Conservation (phyloP, 2,888 invertebrate genomes). For the Muschampia plurimacula region DNA sequence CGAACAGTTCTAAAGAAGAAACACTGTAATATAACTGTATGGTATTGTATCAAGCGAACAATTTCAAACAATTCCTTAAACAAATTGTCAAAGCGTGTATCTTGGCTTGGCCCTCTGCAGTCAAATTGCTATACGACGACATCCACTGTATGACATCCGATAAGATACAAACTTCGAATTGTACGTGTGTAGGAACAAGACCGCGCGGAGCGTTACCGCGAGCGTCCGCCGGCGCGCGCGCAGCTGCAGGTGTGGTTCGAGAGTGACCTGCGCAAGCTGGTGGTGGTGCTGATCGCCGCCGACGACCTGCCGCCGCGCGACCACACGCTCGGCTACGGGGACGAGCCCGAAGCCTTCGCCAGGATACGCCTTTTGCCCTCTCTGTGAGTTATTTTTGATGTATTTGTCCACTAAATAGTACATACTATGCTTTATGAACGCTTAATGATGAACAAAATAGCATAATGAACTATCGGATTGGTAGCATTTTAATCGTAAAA, state of each 20-base stretch:
- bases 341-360: slow-evolving; percentile 93
- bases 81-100: background rate
- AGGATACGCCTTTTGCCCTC: slow-evolving; percentile 92
- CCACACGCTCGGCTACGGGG: slow-evolving; percentile 91
- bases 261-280: slow-evolving; percentile 92
- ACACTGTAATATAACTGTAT: no score
- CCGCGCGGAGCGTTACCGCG: slow-evolving; percentile 81
- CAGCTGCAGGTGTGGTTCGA: slow-evolving; percentile 97
- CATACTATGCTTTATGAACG: no score
- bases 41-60: no score
- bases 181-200: slow-evolving; percentile 74
- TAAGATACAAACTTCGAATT: background rate
- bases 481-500: no score
- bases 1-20: no score
- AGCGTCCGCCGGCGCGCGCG: slow-evolving; percentile 91
- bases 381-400: slow-evolving; percentile 85
- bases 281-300: slow-evolving; percentile 94
- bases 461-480: no score
- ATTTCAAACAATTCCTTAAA: background rate
- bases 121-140: slow-evolving; percentile 51
- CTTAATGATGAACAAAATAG: no score
- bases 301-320: slow-evolving; percentile 93
- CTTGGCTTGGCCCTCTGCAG: slow-evolving; percentile 24
- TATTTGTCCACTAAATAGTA: background rate
- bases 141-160: no score